Percentiles rank a stretch among this genome's conserved stretches.
Evolutionary conservation across 2,113 vertebrate genomes (phyloP).

Genomic region (Amblyornis subalaris): DNA sequence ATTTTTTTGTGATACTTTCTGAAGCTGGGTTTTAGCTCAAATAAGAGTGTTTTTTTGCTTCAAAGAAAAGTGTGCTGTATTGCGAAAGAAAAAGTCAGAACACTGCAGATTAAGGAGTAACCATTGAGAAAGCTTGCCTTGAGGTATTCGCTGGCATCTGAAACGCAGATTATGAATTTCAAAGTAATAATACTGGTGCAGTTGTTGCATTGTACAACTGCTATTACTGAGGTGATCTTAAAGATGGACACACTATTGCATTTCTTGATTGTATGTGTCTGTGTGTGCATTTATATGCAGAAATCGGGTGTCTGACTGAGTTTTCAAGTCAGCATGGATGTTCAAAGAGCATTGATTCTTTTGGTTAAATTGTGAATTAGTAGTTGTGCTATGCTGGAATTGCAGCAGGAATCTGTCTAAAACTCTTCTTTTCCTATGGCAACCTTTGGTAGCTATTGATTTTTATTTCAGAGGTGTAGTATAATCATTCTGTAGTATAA

Average conservation of each 20-base stretch:
- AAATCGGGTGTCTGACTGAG: not conserved
- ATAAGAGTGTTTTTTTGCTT: not conserved
- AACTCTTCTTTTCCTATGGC: not conserved
- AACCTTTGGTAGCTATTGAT: not conserved
- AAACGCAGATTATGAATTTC: not conserved
- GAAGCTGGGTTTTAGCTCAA: not conserved
- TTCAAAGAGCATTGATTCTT: not conserved
- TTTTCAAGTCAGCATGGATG: not conserved
- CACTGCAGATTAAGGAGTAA: not conserved
- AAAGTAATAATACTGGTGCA: not conserved
- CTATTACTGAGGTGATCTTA: not conserved
- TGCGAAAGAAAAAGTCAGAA: not conserved
- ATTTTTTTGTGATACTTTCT: not conserved
- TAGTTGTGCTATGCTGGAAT: not conserved
- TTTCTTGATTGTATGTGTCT: not conserved
- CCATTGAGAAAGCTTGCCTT: not conserved
- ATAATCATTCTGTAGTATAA: not conserved
- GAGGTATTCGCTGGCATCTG: not conserved
- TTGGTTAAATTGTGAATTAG: not conserved
- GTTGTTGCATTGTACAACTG: not conserved
- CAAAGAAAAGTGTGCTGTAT: not conserved
- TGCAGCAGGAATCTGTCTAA: not conserved
- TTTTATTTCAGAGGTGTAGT: not conserved
- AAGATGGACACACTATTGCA: not conserved
- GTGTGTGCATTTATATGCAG: not conserved